Evolutionary conservation across 2,113 vertebrate species (phyloP).

Genomic region (Phyllostomus hastatus): DNA sequence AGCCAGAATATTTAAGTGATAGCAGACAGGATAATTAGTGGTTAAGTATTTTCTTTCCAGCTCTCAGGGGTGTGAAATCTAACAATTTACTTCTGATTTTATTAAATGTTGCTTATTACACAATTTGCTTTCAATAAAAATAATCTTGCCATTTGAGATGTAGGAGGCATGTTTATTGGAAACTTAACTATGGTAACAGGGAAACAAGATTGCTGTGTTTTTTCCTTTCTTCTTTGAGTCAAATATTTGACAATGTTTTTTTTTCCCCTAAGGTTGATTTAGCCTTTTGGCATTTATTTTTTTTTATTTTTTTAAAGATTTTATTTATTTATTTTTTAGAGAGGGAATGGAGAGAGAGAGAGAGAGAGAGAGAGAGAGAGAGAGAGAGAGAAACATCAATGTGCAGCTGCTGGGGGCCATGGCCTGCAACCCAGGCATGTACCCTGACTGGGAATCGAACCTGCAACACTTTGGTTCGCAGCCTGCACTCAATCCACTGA

Average conservation of each 20-base stretch:
- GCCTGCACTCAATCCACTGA: too few species aligned
- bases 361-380: too few species aligned
- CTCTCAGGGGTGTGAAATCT: neutral
- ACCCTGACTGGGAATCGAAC: too few species aligned
- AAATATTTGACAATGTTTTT: neutral
- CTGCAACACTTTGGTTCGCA: too few species aligned
- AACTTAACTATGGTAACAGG: neutral
- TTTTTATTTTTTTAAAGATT: too few species aligned
- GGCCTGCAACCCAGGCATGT: too few species aligned
- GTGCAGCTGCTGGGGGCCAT: too few species aligned
- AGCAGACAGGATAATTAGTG: neutral
- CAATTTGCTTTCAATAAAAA: neutral
- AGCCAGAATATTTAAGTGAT: neutral
- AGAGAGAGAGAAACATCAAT: too few species aligned
- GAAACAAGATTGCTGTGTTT: neutral
- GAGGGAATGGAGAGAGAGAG: too few species aligned
- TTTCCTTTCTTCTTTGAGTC: neutral
- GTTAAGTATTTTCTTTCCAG: conserved; percentile 21
- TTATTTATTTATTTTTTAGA: too few species aligned
- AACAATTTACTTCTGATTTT: neutral
- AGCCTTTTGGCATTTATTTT: too few species aligned
- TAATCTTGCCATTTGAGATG: neutral
- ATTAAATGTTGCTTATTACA: neutral
- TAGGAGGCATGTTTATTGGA: neutral
- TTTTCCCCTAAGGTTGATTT: too few species aligned